Base-by-base conservation (phyloP, 2,113 vertebrate genomes). In the Genyomyrus donnyi region DNA sequence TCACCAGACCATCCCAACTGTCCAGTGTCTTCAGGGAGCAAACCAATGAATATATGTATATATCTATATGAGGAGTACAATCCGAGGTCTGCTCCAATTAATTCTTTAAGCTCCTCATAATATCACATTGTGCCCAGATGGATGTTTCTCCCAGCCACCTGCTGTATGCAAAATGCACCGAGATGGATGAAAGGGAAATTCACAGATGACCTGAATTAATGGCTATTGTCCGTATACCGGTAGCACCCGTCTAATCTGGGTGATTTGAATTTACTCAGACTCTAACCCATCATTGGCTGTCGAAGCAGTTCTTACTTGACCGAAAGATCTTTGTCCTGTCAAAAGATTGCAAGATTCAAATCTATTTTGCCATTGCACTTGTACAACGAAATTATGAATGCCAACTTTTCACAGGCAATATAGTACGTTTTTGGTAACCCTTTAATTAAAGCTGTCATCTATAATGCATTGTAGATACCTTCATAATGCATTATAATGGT, bases 1-100 rank as follows among this genome's bases (percentile, higher is more conserved):
- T 95, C 95, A 94, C 94, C 91, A 92, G 92, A 91, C 89, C 93
- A 92, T 89, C 91, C 94, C 95, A 95, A 96, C 95, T 96, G 94
- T 94, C 94, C 94, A 84, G 90, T 89, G 93, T 94, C 95, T 94
- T 94, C 92, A 90, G 93, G 95, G 94, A 95, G 91, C 93, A 94
- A 89, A 94, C 91, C 94, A 90, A 94, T 95, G 92, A 92, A 94
- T 93, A 93, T 92, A 94, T 93, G 91, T 56, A 88, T 9, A 17
- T 70, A 92, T 88, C 21, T 85, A 88, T n/a, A 35, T 87, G 88
- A 52, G 89, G 90, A 50, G 85, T 90, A 89, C 89, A 93, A 93
- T 91, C 88, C 90, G 88, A 66, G 89, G 89, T 89, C 90, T 91
- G 91, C 42, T 87, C 89, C 92, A 88, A 91, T 31, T 80, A 50